Evolutionary conservation across 2,797 vertebrate genomes (phyloP), one percentile per base, ranked within the genome.

Genomic region (Zenarchopterus dispar): DNA sequence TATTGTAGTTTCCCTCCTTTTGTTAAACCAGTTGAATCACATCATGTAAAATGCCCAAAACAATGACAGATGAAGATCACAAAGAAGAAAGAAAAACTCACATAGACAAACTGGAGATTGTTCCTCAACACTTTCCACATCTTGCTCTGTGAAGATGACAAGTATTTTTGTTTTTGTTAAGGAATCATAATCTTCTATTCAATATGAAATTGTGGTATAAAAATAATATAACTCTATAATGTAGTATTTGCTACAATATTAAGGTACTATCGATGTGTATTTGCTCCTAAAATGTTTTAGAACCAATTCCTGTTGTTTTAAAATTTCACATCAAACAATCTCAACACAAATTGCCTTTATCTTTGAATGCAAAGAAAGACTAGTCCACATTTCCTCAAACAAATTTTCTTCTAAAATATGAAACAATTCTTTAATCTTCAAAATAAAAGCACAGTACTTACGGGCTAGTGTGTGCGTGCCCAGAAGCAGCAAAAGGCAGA

Each of bases 401-500:
- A 24, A 0, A 46, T 36, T 42, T 8, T 22, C 2, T 2, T 1
- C 1, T n/a, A 16, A 49, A 46, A 47, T 41, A 16, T 18, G 17
- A 6, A 17, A 48, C 0, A 0, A 24, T 6, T 63, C 6, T 0
- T 5, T 3, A 16, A 22, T 4, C 1, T 21, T 44, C 2, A 31
- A 21, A 44, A 46, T 46, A 53, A 60, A 75, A 53, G 1, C 0
- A 7, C 0, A 10, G 22, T 85, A 96, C 97, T 98, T 85, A 98
- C 97, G 91, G 65, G 95, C 91, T 4, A 76, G 84, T 16, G 84
- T 70, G 69, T 58, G 89, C 5, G 92, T 71, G 31, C 86, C 81
- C 49, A 91, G 66, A 24, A 97, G 84, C 73, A 96, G 84, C 86
- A 94, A 79, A 82, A 93, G 88, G 85, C 91, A 93, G 75, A 94